A percentile compares a stretch with the other conserved stretches of the same genome.
These are phyloP conservation scores for Bucorvus abyssinicus DNA, from an alignment of 2,797 vertebrate species.

Conservation along the genomic window DNA sequence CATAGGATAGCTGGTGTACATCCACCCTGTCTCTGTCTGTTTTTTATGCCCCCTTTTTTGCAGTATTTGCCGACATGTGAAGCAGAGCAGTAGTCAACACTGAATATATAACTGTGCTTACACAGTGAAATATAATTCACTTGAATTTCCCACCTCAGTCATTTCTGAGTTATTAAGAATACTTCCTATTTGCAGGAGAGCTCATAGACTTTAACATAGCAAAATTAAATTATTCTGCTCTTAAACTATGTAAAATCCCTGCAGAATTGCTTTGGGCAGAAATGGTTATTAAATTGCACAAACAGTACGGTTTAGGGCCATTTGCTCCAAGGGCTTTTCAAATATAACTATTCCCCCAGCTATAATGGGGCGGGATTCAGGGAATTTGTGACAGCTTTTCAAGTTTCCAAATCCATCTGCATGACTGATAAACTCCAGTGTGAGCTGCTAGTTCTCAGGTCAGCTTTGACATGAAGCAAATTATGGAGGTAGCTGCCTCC, in stretches of 20 bases:
- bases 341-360: neutral
- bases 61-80: neutral
- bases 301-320: neutral
- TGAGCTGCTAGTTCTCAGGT: neutral
- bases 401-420: neutral
- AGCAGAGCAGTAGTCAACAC: neutral
- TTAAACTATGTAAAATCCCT: neutral
- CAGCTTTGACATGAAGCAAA: neutral
- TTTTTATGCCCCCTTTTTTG: neutral
- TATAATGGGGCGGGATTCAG: neutral
- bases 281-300: slow-evolving; percentile 4
- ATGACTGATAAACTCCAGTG: neutral
- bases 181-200: slow-evolving; percentile 1
- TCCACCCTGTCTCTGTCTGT: neutral
- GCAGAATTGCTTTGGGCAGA: neutral
- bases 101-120: neutral
- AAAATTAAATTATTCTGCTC: neutral
- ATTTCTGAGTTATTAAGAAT: neutral
- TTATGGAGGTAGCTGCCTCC: neutral
- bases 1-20: neutral
- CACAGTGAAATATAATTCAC: neutral
- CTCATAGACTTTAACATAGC: neutral
- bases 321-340: neutral
- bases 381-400: neutral
- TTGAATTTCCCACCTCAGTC: neutral